Evolutionary conservation across 2,797 vertebrate genomes (phyloP), one percentile per base, ranked within the genome.

Genomic region (Falco cherrug): DNA sequence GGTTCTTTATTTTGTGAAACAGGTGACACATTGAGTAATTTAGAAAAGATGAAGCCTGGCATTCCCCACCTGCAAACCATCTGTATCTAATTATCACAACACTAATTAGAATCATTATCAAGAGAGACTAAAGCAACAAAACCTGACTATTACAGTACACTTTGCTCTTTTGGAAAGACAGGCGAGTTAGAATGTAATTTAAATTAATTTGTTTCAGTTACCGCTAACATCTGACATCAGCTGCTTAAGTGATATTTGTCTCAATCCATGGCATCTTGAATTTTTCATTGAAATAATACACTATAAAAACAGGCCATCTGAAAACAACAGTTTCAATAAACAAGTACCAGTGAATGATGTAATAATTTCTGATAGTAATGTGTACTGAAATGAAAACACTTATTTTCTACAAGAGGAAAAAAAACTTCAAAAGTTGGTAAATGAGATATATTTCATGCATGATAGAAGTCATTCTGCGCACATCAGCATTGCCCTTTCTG

Each of bases 381-480:
- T 67, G 84, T 56, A 87, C 60, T n/a, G 70, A 96, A 95, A 91
- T 73, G 83, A 96, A 97, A 97, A 94, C 13, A 22, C 57, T 95
- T 22, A 87, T 89, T 96, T 97, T 71, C 84, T 84, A 53, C 41
- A 53, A 45, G 24, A 45, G 25, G 12, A 41, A 41, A 29, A 80
- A 48, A 71, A 59, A 5, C 63, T 96, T 57, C 75, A n/a, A 73
- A 95, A 95, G 35, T 64, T 95, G 65, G 70, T 81, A 97, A 97
- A 95, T 82, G 69, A 97, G 90, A 94, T 93, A 57, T 81, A 85
- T 83, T 94, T 95, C 91, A 93, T 87, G 92, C 95, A 93, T 33
- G 41, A 35, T 64, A 94, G 93, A 37, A 95, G 90, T 89, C 84
- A 71, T 94, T 95, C 82, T 79, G 50, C 81, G 56, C 53, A 85